Percentiles rank a stretch among this genome's conserved stretches.
Conservation (phyloP, 64 coral and sea anemone species). For the Pachyseris speciosa region DNA sequence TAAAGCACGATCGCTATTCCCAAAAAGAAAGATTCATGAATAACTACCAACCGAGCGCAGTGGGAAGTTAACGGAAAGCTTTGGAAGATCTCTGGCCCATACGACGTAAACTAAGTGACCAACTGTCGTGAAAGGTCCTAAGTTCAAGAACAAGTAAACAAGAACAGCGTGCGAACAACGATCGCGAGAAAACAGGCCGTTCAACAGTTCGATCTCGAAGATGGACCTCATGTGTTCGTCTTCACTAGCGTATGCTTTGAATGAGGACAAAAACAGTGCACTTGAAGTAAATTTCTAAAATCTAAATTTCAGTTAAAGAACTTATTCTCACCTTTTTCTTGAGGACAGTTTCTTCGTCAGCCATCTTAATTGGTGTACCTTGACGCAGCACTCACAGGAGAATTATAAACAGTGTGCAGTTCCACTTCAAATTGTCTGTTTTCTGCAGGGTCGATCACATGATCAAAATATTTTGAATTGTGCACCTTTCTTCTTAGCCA, state of each 20-base stretch:
- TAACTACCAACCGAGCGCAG: background rate
- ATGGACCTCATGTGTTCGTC: no score
- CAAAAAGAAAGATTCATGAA: no score
- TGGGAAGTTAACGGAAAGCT: background rate
- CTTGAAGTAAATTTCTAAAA: no score
- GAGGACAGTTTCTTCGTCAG: constrained; percentile 41
- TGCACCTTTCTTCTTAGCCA: constrained; percentile 3
- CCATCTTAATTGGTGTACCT: background rate
- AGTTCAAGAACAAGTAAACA: constrained; percentile 40
- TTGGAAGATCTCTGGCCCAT: background rate
- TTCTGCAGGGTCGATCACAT: background rate
- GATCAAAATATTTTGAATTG: constrained; percentile 55
- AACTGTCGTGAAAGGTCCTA: background rate
- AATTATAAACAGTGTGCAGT: background rate
- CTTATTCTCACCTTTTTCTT: constrained; percentile 32
- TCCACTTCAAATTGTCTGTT: background rate
- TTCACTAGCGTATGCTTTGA: no score
- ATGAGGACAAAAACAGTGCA: no score
- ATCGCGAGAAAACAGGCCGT: no score
- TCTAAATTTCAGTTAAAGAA: background rate
- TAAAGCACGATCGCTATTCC: no score
- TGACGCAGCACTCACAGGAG: background rate
- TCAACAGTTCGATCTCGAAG: no score
- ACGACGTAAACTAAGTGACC: background rate
- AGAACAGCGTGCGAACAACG: no score